A percentile compares a stretch with the other conserved stretches of the same genome.
Conservation (phyloP, 2,113 vertebrate genomes). For the Periophthalmodon schlosseri region DNA sequence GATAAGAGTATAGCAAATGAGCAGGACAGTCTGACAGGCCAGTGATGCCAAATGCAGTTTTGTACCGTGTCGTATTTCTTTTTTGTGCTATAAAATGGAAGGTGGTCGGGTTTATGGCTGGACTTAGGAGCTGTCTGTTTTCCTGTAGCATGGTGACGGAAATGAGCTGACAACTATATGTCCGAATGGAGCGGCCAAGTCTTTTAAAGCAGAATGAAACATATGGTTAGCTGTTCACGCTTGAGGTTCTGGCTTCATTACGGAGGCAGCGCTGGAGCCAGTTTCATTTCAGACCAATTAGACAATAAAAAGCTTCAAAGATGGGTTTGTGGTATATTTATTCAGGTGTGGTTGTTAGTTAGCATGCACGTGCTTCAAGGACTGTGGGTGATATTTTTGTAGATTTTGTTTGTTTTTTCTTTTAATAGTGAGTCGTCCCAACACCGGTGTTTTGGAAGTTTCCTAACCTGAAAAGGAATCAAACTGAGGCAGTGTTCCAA, state of each 20-base stretch:
- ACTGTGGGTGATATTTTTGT: no score
- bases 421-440: no score
- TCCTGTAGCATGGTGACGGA: neutral
- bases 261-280: neutral
- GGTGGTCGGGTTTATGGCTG: constrained; percentile 9
- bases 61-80: constrained; percentile 28
- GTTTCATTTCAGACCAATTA: neutral
- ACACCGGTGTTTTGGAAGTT: no score
- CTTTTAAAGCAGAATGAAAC: constrained; percentile 18
- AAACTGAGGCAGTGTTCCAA: no score
- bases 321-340: no score
- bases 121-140: constrained; percentile 13
- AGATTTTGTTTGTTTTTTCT: no score
- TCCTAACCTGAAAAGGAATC: no score
- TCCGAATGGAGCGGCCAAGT: neutral
- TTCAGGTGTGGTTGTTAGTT: no score
- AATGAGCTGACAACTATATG: constrained; percentile 8
- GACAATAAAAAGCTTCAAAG: neutral
- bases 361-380: no score
- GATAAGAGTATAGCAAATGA: constrained; percentile 28
- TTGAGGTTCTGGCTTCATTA: constrained; percentile 21
- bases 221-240: constrained; percentile 5
- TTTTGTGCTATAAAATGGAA: constrained; percentile 18
- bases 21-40: constrained; percentile 27
- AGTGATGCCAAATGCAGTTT: neutral